Evolutionary conservation across 2,797 vertebrate species (phyloP).

Genomic region (Craterocephalus amniculus): DNA sequence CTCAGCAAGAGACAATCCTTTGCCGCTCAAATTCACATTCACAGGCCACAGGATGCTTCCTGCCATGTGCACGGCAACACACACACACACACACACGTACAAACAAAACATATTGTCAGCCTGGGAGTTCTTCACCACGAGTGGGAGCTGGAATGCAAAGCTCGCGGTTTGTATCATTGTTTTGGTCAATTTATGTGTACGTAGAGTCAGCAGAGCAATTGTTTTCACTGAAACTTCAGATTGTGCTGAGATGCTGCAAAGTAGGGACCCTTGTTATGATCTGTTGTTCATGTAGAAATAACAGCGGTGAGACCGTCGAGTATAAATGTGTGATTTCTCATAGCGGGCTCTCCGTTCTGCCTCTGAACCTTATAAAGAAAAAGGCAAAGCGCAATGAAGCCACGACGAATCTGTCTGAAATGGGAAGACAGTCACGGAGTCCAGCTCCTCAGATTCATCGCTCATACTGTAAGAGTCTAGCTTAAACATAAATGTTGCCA

Average conservation of each 20-base stretch:
- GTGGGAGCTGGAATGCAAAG: conserved; percentile 4
- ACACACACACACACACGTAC: neutral
- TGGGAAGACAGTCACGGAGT: neutral
- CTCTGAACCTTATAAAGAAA: neutral
- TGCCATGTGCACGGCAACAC: neutral
- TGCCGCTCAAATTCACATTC: neutral
- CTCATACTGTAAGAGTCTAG: neutral
- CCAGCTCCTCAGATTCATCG: neutral
- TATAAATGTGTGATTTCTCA: neutral
- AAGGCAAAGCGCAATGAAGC: neutral
- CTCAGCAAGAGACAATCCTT: no score
- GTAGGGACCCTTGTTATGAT: neutral
- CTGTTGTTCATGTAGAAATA: neutral
- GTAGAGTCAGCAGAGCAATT: neutral
- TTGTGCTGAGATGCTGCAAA: neutral
- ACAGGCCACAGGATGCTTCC: neutral
- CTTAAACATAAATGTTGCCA: neutral
- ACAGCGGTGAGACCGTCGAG: neutral
- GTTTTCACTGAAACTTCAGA: neutral
- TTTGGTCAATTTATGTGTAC: neutral
- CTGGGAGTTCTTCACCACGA: neutral
- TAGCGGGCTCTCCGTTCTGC: no score
- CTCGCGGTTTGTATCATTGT: neutral
- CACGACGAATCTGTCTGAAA: neutral
- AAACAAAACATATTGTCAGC: neutral